Evolutionary conservation across 64 coral and sea anemone genomes (phyloP).

Genomic region (Hydrozoanthus tunicans): DNA sequence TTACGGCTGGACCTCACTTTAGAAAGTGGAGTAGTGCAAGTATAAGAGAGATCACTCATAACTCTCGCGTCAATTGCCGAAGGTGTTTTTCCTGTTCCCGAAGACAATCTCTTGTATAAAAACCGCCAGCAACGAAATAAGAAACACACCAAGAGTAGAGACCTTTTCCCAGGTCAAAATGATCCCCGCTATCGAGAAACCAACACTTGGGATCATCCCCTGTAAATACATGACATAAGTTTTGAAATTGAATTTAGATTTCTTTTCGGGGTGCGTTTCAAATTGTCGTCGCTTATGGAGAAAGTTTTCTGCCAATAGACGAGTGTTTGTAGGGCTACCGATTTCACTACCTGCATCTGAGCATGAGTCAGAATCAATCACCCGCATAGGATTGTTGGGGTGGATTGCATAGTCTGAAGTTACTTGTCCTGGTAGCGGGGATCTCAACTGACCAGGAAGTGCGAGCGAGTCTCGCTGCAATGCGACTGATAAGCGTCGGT

Average conservation of each 20-base stretch:
- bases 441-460: slow-evolving; percentile 30
- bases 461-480: slow-evolving; percentile 67
- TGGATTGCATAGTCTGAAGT: slow-evolving; percentile 11
- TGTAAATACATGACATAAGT: slow-evolving; percentile 95
- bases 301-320: slow-evolving; percentile 44
- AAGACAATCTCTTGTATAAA: slow-evolving; percentile 96
- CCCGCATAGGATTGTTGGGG: slow-evolving; percentile 23
- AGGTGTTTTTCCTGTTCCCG: slow-evolving; percentile 89
- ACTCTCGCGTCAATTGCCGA: slow-evolving; percentile 56
- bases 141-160: slow-evolving; percentile 67
- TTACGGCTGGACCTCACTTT: too few species aligned
- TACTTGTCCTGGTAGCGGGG: slow-evolving; percentile 17
- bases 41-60: too few species aligned
- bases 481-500: slow-evolving; percentile 72
- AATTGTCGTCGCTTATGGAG: slow-evolving; percentile 48
- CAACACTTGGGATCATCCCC: slow-evolving; percentile 69
- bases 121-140: slow-evolving; percentile 80
- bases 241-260: slow-evolving; percentile 90
- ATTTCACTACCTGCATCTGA: slow-evolving; percentile 14
- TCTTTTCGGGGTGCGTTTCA: slow-evolving; percentile 44
- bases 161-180: slow-evolving; percentile 94
- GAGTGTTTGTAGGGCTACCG: background rate
- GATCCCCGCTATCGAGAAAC: slow-evolving; percentile 91
- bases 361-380: slow-evolving; percentile 24
- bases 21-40: too few species aligned